Evolutionary conservation across 2,797 vertebrate species (phyloP).

Genomic region (Acanthopagrus latus): DNA sequence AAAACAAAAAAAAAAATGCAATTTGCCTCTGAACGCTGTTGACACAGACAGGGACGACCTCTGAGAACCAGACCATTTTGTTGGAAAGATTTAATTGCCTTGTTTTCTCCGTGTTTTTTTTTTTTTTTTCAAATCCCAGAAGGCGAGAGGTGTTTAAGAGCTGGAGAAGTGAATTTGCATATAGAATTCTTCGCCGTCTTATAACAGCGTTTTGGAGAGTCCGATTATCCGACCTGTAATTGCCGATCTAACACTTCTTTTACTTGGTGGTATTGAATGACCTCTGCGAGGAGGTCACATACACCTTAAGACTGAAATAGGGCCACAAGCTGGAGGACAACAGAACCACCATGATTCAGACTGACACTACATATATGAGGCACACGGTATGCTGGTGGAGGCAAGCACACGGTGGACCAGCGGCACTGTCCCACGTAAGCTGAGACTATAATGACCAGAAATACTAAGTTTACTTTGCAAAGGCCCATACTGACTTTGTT

Average conservation of each 20-base stretch:
- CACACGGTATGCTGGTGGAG: neutral
- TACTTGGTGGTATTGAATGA: constrained; percentile 49
- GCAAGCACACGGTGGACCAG: neutral
- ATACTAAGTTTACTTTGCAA: neutral
- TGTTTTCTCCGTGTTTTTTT: constrained; percentile 45
- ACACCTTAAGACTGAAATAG: constrained; percentile 28
- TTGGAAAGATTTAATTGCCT: constrained; percentile 35
- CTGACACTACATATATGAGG: constrained; percentile 13
- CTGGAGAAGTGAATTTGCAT: neutral
- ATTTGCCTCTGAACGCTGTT: constrained; percentile 55
- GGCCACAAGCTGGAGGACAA: constrained; percentile 14
- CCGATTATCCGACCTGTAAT: neutral
- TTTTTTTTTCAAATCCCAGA: constrained; percentile 36
- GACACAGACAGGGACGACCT: constrained; percentile 46
- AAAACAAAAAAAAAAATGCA: constrained; percentile 45
- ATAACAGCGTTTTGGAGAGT: neutral
- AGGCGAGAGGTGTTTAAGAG: neutral
- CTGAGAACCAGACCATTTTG: constrained; percentile 52
- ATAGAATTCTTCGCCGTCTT: neutral
- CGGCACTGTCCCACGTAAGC: neutral
- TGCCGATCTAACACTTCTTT: constrained; percentile 1
- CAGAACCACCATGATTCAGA: constrained; percentile 8
- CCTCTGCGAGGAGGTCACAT: constrained; percentile 42
- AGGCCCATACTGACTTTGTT: no score
- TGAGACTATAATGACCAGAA: neutral